phyloP scores from a whole-genome alignment of 2,113 vertebrate species.

The Lasiurus cinereus region DNA sequence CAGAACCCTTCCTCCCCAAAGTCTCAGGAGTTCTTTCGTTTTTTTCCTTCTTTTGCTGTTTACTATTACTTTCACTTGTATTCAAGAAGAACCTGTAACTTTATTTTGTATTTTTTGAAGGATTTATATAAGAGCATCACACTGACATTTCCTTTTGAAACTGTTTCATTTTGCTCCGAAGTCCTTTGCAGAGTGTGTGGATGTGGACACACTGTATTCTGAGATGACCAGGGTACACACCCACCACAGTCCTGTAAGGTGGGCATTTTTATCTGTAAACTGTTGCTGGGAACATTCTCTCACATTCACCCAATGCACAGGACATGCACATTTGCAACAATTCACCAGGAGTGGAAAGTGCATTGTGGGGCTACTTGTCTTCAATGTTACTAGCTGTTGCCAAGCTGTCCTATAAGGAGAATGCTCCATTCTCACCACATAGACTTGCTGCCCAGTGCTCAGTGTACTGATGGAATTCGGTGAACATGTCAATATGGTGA shows the following conservation, averaged over 20 bases:
- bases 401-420: rapidly evolving
- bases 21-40: rapidly evolving
- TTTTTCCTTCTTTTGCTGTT: no score
- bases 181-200: neutral
- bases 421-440: rapidly evolving
- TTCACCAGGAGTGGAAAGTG: neutral
- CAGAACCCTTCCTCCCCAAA: neutral
- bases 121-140: neutral
- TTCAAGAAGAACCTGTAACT: neutral
- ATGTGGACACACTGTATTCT: rapidly evolving
- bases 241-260: neutral
- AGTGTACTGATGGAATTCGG: rapidly evolving
- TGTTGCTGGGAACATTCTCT: neutral
- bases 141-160: neutral
- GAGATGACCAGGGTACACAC: rapidly evolving
- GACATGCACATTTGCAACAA: rapidly evolving
- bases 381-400: neutral
- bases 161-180: neutral
- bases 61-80: rapidly evolving
- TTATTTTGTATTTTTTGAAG: neutral
- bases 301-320: rapidly evolving
- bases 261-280: rapidly evolving
- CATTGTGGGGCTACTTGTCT: rapidly evolving
- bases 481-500: rapidly evolving
- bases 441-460: rapidly evolving